Evolutionary conservation across 2,113 vertebrate species (phyloP).

Genomic region (Spheniscus mendiculus): DNA sequence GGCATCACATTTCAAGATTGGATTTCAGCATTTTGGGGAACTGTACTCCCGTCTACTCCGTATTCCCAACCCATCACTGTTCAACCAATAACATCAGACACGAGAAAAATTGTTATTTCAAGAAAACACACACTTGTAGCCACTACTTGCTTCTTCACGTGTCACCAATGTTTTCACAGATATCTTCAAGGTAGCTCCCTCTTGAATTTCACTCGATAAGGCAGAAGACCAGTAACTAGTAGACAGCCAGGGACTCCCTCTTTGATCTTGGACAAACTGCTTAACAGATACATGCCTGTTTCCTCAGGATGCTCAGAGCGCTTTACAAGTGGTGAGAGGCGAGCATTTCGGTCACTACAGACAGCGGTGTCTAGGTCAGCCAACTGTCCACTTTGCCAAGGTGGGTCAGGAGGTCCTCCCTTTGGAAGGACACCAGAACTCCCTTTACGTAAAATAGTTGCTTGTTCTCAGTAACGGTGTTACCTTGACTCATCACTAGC

Average conservation of each 20-base stretch:
- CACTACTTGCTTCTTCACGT: not conserved
- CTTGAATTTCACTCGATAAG: not conserved
- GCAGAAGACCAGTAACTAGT: not conserved
- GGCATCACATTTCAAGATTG: slow-evolving; percentile 1
- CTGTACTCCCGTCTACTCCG: not conserved
- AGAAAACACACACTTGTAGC: not conserved
- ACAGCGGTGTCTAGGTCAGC: not conserved
- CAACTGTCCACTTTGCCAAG: not conserved
- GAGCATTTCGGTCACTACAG: not conserved
- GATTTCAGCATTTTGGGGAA: slow-evolving; percentile 53
- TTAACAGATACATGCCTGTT: not conserved
- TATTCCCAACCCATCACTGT: not conserved
- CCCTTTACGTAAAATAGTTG: rapidly evolving
- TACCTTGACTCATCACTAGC: not conserved
- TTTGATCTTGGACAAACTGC: not conserved
- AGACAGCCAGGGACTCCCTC: not conserved
- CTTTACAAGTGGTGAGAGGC: not conserved
- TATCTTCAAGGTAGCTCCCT: not conserved
- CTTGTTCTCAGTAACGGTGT: not conserved
- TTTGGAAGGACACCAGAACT: not conserved
- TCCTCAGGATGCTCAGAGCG: not conserved
- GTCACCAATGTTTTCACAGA: not conserved
- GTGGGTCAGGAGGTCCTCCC: not conserved
- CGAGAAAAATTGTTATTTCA: not conserved
- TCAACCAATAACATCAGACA: not conserved